Evolutionary conservation across 2,113 vertebrate species (phyloP).

Genomic region (Heliornis fulica): DNA sequence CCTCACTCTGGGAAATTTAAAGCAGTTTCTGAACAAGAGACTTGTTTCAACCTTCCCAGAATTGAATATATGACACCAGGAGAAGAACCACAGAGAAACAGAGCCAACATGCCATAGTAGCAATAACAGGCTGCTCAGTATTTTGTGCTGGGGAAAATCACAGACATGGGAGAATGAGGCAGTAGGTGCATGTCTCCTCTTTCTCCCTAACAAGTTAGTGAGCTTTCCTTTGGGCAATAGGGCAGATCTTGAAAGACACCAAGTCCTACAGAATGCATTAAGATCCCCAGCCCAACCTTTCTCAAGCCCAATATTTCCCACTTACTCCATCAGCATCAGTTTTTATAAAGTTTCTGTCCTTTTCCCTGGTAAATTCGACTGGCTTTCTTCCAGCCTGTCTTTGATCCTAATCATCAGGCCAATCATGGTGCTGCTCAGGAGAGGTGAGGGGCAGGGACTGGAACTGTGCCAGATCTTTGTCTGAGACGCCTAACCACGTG

Average conservation of each 20-base stretch:
- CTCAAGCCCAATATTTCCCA: neutral
- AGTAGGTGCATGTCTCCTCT: neutral
- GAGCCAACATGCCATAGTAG: neutral
- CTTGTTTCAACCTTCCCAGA: neutral
- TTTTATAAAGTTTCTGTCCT: neutral
- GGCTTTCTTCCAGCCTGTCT: neutral
- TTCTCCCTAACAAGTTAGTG: neutral
- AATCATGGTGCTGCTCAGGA: neutral
- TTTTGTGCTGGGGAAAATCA: neutral
- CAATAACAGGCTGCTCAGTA: neutral
- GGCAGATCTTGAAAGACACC: neutral
- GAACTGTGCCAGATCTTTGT: neutral
- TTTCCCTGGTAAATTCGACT: neutral
- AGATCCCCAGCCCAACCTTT: neutral
- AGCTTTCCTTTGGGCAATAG: neutral
- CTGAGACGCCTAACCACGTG: neutral
- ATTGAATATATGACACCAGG: neutral
- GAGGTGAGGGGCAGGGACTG: neutral
- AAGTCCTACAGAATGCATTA: no score
- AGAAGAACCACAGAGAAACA: neutral
- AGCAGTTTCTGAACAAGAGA: neutral
- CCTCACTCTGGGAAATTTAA: neutral
- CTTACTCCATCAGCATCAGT: neutral
- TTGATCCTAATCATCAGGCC: neutral
- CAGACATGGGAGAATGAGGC: neutral